These are phyloP conservation scores for Eristalis arbustorum DNA, from an alignment of 2,888 invertebrate species.

Conservation along the genomic window DNA sequence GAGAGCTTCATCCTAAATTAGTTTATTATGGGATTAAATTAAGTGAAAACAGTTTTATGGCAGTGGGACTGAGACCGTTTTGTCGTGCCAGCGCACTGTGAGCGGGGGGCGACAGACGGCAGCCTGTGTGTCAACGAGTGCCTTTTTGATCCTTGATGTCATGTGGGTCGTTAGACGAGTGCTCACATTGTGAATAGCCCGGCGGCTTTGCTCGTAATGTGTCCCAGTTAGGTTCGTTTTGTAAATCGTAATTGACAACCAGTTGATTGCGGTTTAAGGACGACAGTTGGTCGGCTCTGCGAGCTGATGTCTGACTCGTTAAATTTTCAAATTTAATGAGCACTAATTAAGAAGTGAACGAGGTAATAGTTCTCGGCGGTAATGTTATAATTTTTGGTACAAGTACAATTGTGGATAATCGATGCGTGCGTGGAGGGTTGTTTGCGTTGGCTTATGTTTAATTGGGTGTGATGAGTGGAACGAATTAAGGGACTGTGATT, in stretches of 20 bases:
- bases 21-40: constrained; percentile 68
- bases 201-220: constrained; percentile 11
- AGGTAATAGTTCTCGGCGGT: constrained; percentile 19
- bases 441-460: background rate
- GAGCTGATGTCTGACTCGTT: constrained; percentile 3
- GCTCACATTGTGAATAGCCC: constrained; percentile 13
- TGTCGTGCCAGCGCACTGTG: background rate
- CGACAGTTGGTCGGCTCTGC: background rate
- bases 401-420: background rate
- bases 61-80: constrained; percentile 53
- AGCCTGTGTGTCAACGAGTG: constrained; percentile 4
- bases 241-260: constrained; percentile 55
- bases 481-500: background rate
- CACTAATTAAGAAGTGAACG: constrained; percentile 20
- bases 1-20: constrained; percentile 56
- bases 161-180: constrained; percentile 52
- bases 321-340: constrained; percentile 37
- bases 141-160: constrained; percentile 59
- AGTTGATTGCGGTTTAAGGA: constrained; percentile 41
- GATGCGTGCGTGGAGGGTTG: background rate
- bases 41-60: constrained; percentile 68
- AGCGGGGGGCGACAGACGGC: background rate
- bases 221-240: constrained; percentile 33
- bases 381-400: constrained; percentile 2
- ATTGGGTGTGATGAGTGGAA: background rate